These are phyloP conservation scores for Nipponia nippon DNA, from an alignment of 2,113 vertebrate species.

Conservation along the genomic window DNA sequence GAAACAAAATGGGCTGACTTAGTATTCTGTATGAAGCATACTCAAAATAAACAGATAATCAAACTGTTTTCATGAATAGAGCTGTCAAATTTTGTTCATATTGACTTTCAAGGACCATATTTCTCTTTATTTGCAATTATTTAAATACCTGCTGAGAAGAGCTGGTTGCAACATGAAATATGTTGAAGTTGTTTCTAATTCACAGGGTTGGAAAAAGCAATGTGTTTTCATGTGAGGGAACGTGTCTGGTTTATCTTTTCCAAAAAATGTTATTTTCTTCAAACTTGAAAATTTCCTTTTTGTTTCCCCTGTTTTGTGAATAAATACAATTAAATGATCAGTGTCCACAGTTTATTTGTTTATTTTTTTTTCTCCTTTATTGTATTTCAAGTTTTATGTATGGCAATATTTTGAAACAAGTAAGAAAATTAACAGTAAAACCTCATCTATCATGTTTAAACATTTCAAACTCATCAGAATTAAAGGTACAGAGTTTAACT, in stretches of 20 bases:
- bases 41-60: not conserved
- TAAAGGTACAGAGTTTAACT: not conserved
- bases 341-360: not conserved
- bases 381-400: not conserved
- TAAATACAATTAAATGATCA: not conserved
- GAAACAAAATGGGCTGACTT: not conserved
- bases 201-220: not conserved
- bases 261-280: not conserved
- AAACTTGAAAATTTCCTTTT: not conserved
- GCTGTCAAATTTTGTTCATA: not conserved
- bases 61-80: not conserved
- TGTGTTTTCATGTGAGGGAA: not conserved
- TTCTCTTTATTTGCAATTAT: not conserved
- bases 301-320: accelerated
- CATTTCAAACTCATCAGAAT: not conserved
- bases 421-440: not conserved
- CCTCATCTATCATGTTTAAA: not conserved
- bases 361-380: not conserved
- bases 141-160: slow-evolving; percentile 7
- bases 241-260: not conserved
- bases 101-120: not conserved
- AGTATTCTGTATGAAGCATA: not conserved
- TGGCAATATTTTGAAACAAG: not conserved
- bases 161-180: not conserved
- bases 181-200: not conserved